A percentile compares a stretch with the other conserved stretches of the same genome.
Conservation (phyloP, 2,888 invertebrate species). For the Aspidiotus destructor region DNA sequence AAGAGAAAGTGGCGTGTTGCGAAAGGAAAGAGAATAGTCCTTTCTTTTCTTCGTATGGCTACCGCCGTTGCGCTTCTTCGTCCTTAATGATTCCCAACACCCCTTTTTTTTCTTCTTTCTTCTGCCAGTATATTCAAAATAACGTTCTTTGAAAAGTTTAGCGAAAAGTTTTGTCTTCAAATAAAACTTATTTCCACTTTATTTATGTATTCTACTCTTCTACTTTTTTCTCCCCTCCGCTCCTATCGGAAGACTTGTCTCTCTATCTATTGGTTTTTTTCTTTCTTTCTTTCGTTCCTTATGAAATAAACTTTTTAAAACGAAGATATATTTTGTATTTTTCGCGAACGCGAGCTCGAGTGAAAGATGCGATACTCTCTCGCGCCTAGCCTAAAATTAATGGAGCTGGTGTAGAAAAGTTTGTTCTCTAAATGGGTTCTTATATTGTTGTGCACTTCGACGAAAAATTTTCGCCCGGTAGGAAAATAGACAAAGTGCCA, state of each 20-base stretch:
- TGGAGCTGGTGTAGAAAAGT: not conserved
- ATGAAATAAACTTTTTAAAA: constrained; percentile 2
- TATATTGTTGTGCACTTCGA: not conserved
- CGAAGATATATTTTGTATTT: constrained; percentile 3
- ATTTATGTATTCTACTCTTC: constrained; percentile 1
- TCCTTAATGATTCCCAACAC: constrained; percentile 7
- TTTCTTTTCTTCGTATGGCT: too few relatives aligned
- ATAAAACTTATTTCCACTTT: constrained; percentile 15
- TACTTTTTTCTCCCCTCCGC: too few relatives aligned
- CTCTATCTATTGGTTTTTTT: too few relatives aligned
- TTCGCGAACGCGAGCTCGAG: not conserved
- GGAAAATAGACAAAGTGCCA: too few relatives aligned
- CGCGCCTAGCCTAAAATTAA: not conserved
- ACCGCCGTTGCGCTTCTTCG: not conserved
- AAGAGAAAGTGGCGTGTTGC: too few relatives aligned
- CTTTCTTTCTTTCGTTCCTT: not conserved
- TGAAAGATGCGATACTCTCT: not conserved
- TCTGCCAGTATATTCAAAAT: constrained; percentile 24
- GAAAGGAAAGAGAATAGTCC: too few relatives aligned
- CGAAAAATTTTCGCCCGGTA: not conserved
- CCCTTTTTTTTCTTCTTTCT: constrained; percentile 20
- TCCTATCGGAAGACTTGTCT: too few relatives aligned
- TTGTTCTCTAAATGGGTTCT: not conserved
- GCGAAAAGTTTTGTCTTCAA: constrained; percentile 24
- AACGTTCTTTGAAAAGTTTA: constrained; percentile 21